These are phyloP conservation scores for Barbus barbus DNA, from an alignment of 2,113 vertebrate genomes.

Conservation along the genomic window DNA sequence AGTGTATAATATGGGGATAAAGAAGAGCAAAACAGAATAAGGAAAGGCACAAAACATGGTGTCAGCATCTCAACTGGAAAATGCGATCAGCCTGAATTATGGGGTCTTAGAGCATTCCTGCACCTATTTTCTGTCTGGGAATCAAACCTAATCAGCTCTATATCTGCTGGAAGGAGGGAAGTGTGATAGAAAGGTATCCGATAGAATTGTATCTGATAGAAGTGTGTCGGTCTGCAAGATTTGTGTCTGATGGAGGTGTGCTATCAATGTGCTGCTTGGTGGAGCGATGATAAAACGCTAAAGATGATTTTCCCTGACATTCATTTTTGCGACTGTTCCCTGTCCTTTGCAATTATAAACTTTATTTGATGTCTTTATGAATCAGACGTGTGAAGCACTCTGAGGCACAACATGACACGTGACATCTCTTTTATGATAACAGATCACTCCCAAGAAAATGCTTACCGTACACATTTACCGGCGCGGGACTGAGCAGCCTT, in stretches of 20 bases:
- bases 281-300: not conserved
- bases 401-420: not conserved
- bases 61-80: slow-evolving; percentile 18
- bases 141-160: slow-evolving; percentile 9
- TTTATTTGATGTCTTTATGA: slow-evolving; percentile 11
- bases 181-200: slow-evolving; percentile 4
- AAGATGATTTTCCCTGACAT: not conserved
- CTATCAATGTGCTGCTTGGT: not conserved
- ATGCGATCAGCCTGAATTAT: slow-evolving; percentile 27
- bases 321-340: not conserved
- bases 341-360: not conserved
- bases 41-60: not conserved
- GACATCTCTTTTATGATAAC: not conserved
- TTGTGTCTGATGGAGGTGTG: slow-evolving; percentile 25
- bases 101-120: not conserved
- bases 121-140: not conserved
- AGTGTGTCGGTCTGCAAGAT: slow-evolving; percentile 15
- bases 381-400: slow-evolving; percentile 6
- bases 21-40: not conserved
- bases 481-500: not conserved
- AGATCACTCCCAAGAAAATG: not conserved
- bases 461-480: not conserved
- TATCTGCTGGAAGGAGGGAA: slow-evolving; percentile 13
- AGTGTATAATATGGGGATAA: not conserved
- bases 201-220: slow-evolving; percentile 17